phyloP scores from a whole-genome alignment of 2,113 vertebrate species.

The Triplophysa siluroides region DNA sequence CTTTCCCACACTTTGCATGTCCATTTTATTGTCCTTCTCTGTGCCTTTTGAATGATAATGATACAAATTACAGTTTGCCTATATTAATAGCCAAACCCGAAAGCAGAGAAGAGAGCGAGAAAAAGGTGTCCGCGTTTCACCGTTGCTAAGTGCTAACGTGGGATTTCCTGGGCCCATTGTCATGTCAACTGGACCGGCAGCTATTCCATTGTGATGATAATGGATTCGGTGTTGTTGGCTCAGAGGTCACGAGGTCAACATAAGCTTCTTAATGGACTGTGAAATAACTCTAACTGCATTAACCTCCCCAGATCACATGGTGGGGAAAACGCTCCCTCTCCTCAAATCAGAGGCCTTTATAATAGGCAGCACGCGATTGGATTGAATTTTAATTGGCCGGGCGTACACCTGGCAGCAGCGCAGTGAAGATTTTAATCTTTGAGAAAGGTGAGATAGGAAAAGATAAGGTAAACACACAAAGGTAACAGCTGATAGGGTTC shows the following conservation, averaged over 20 bases:
- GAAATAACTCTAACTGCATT: slow-evolving; percentile 99
- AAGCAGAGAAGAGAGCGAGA: slow-evolving; percentile 54
- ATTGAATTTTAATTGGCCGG: slow-evolving; percentile 84
- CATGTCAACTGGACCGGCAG: slow-evolving; percentile 78
- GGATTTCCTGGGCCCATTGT: slow-evolving; percentile 87
- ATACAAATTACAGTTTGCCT: slow-evolving; percentile 83
- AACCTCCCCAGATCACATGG: slow-evolving; percentile 95
- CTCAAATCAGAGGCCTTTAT: slow-evolving; percentile 84
- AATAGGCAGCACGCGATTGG: slow-evolving; percentile 88
- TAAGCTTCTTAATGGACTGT: slow-evolving; percentile 99
- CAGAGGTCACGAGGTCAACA: slow-evolving; percentile 93
- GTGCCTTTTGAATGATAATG: slow-evolving; percentile 88
- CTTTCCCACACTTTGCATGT: slow-evolving; percentile 74
- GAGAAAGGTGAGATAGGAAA: slow-evolving; percentile 69
- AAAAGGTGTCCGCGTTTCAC: slow-evolving; percentile 44
- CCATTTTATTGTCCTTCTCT: slow-evolving; percentile 84
- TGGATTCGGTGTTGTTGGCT: slow-evolving; percentile 98
- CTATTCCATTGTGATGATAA: slow-evolving; percentile 97
- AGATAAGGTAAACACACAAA: slow-evolving; percentile 53
- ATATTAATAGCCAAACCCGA: slow-evolving; percentile 82
- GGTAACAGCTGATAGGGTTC: slow-evolving; percentile 40
- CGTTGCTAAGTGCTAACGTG: slow-evolving; percentile 87
- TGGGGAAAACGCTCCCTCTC: slow-evolving; percentile 84
- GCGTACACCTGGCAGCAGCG: slow-evolving; percentile 71
- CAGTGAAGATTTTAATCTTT: slow-evolving; percentile 70